Percentiles rank a stretch among this genome's conserved stretches.
phyloP scores from a whole-genome alignment of 2,797 vertebrate genomes.

The Babyrousa celebensis region DNA sequence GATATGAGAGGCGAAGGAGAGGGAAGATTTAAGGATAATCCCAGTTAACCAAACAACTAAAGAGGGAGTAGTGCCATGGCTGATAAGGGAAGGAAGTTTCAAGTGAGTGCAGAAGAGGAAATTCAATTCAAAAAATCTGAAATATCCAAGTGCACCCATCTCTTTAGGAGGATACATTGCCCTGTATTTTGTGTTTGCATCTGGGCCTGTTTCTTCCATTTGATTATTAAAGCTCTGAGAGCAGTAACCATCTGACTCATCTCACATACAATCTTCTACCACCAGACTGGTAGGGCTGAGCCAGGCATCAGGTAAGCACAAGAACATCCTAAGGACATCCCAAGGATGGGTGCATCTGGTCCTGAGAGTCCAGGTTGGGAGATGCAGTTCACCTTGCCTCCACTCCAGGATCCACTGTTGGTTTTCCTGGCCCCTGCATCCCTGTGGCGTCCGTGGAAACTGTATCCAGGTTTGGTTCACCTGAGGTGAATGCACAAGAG shows the following conservation, averaged over 20 bases:
- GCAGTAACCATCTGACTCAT: neutral
- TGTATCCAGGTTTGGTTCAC: neutral
- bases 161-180: neutral
- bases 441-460: neutral
- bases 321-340: too few relatives aligned
- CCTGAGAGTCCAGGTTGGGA: neutral
- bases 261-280: neutral
- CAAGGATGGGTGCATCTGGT: neutral
- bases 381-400: neutral
- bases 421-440: neutral
- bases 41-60: constrained; percentile 25
- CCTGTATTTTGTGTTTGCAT: neutral
- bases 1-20: neutral
- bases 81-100: neutral
- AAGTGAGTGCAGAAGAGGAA: neutral
- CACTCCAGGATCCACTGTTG: neutral
- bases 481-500: neutral
- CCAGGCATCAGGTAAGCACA: neutral
- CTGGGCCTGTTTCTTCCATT: neutral
- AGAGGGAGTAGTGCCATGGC: neutral
- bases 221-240: neutral
- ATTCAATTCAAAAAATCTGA: neutral
- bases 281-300: neutral
- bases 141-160: neutral
- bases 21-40: constrained; percentile 43